Percentiles rank a stretch among this genome's conserved stretches.
phyloP scores from a whole-genome alignment of 2,888 invertebrate genomes.

The Scotopteryx bipunctaria region DNA sequence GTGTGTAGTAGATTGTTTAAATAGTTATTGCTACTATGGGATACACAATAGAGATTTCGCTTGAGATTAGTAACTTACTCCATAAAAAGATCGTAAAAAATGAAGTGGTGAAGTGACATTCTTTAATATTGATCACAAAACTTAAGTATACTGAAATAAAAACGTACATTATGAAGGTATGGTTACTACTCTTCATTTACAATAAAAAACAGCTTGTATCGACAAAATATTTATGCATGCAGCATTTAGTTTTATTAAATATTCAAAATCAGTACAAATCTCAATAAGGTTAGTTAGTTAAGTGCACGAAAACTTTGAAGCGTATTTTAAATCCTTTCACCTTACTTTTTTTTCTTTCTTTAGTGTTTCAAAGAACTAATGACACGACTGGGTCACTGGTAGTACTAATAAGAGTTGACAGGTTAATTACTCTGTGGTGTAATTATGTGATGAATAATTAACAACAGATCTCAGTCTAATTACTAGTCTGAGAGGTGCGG shows the following conservation, averaged over 20 bases:
- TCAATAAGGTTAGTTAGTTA: too few species aligned
- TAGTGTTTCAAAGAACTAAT: too few species aligned
- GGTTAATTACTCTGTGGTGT: slow-evolving; percentile 6
- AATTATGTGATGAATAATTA: slow-evolving; percentile 6
- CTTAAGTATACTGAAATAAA: neutral
- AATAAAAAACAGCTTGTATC: too few species aligned
- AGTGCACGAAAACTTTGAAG: too few species aligned
- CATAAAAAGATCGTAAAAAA: neutral
- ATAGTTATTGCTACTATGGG: slow-evolving; percentile 16
- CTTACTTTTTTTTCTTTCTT: too few species aligned
- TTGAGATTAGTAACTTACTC: neutral
- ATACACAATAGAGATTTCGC: slow-evolving; percentile 8
- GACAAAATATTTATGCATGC: too few species aligned
- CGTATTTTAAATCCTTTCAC: too few species aligned
- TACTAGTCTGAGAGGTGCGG: slow-evolving; percentile 2
- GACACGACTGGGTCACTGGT: too few species aligned
- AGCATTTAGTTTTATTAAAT: too few species aligned
- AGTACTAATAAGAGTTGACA: neutral
- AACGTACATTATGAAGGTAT: too few species aligned
- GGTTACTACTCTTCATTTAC: too few species aligned
- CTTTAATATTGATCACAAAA: neutral
- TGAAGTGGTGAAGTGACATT: neutral
- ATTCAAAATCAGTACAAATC: too few species aligned
- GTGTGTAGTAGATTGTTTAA: slow-evolving; percentile 9
- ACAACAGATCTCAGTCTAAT: slow-evolving; percentile 8